phyloP scores from a whole-genome alignment of 2,113 vertebrate genomes.

The Rhipidura dahli region DNA sequence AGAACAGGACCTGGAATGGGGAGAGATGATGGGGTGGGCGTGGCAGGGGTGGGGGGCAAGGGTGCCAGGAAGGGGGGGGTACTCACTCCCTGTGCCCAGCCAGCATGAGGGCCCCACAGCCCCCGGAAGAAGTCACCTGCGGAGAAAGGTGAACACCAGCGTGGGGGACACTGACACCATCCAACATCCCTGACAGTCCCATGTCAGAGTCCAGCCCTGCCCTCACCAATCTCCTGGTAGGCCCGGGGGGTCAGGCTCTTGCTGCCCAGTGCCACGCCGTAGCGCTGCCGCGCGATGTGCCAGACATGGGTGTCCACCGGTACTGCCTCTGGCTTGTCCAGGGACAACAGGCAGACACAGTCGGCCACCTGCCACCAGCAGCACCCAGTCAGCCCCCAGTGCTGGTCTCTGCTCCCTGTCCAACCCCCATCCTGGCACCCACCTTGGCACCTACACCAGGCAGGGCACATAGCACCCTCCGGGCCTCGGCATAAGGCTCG shows the following conservation, averaged over 20 bases:
- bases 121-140: constrained; percentile 88
- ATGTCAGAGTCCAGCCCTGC: rapidly evolving
- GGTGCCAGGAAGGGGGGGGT: not conserved
- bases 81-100: constrained; percentile 96
- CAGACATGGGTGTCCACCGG: constrained; percentile 92
- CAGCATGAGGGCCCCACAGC: constrained; percentile 89
- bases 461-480: constrained; percentile 79
- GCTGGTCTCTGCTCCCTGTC: rapidly evolving
- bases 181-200: no score
- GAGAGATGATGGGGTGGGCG: not conserved
- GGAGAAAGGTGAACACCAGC: not conserved
- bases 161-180: rapidly evolving
- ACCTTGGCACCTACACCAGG: constrained; percentile 94
- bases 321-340: constrained; percentile 90
- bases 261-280: constrained; percentile 65
- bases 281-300: constrained; percentile 89
- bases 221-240: constrained; percentile 85
- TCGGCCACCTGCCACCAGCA: constrained; percentile 84
- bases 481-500: constrained; percentile 79
- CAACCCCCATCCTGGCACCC: not conserved
- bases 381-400: rapidly evolving
- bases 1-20: constrained; percentile 84
- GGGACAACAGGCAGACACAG: constrained; percentile 91
- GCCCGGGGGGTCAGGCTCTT: constrained; percentile 81
- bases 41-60: rapidly evolving